A percentile compares a stretch with the other conserved stretches of the same genome.
Evolutionary conservation across 2,113 vertebrate genomes (phyloP).

Genomic region (Ictidomys tridecemlineatus): DNA sequence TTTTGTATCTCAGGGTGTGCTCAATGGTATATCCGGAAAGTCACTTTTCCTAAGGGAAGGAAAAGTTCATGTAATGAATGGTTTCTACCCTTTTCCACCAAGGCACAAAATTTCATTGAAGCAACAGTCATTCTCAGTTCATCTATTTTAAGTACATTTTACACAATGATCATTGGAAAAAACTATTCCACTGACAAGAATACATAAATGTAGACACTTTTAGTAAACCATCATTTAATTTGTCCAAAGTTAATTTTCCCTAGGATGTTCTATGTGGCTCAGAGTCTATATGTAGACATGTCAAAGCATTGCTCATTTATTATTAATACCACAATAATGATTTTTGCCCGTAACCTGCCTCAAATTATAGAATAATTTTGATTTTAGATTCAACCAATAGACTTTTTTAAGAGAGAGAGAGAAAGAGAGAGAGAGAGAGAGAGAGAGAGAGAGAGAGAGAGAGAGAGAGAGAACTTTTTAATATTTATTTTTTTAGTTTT

Average conservation of each 20-base stretch:
- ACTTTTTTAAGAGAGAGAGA: neutral
- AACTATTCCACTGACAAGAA: neutral
- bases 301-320: neutral
- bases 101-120: neutral
- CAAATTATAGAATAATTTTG: neutral
- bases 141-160: neutral
- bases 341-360: neutral
- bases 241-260: neutral
- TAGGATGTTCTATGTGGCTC: neutral
- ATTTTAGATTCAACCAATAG: neutral
- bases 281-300: neutral
- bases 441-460: too few relatives aligned
- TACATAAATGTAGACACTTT: constrained; percentile 13
- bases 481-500: too few relatives aligned
- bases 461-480: too few relatives aligned
- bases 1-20: neutral
- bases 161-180: neutral
- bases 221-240: neutral
- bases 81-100: neutral
- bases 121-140: neutral
- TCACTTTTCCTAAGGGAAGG: neutral
- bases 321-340: neutral
- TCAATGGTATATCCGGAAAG: neutral
- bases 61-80: neutral
- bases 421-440: too few relatives aligned